Evolutionary conservation across 2,888 invertebrate species (phyloP).

Genomic region (Cephus pulcher): DNA sequence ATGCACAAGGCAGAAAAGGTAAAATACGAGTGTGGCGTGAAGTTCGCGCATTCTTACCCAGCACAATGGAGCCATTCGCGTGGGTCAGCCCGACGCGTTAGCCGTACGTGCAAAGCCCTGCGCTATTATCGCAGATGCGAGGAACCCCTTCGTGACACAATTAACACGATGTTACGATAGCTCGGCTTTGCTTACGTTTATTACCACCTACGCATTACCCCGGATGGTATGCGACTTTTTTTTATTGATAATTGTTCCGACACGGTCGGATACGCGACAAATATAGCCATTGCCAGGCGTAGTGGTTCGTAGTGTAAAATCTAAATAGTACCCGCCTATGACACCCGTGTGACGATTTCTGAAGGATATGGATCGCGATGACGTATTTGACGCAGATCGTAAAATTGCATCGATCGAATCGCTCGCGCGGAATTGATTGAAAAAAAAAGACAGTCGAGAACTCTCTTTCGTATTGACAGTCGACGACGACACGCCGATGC

Average conservation of each 20-base stretch:
- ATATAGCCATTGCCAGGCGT: not conserved
- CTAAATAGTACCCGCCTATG: not conserved
- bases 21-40: slow-evolving; percentile 5
- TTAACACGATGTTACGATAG: slow-evolving; percentile 9
- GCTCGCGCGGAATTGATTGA: not conserved
- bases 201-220: not conserved
- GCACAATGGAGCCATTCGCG: slow-evolving; percentile 38
- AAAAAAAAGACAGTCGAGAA: not conserved
- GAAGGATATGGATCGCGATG: not conserved
- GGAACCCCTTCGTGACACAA: slow-evolving; percentile 24
- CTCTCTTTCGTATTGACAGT: not conserved
- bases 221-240: not conserved
- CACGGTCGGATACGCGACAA: not conserved
- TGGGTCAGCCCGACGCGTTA: slow-evolving; percentile 21
- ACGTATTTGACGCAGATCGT: not conserved
- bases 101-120: not conserved
- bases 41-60: slow-evolving; percentile 8
- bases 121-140: slow-evolving; percentile 33
- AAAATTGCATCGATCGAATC: not conserved
- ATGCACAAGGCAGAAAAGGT: not conserved
- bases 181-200: not conserved
- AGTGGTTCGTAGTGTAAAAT: not conserved
- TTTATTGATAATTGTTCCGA: not conserved
- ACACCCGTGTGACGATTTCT: not conserved
- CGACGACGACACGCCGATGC: not conserved